Conservation (phyloP, 2,113 vertebrate genomes). For the Felis catus region F.catus_Fca126_mat1.0 CM031426.1:55238501-55239000, state of each 20-base stretch:
- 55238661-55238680: rapidly evolving
- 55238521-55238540: background rate
- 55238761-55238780: background rate
- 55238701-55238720: background rate
- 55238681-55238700: background rate
- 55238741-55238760: background rate
- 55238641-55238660: background rate
- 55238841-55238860: background rate
- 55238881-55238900: rapidly evolving
- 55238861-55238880: background rate
- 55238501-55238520: background rate
- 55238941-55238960: background rate
- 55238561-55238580: background rate
- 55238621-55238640: background rate
- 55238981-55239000: no score
- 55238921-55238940: background rate
- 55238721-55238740: background rate
- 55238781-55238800: no score
- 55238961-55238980: background rate
- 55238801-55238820: background rate
- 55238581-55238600: background rate
- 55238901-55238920: background rate
- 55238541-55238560: background rate
- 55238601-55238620: background rate
- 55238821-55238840: background rate